Evolutionary conservation across 2,888 invertebrate species (phyloP).

Genomic region (Rugalucina vietnamica): DNA sequence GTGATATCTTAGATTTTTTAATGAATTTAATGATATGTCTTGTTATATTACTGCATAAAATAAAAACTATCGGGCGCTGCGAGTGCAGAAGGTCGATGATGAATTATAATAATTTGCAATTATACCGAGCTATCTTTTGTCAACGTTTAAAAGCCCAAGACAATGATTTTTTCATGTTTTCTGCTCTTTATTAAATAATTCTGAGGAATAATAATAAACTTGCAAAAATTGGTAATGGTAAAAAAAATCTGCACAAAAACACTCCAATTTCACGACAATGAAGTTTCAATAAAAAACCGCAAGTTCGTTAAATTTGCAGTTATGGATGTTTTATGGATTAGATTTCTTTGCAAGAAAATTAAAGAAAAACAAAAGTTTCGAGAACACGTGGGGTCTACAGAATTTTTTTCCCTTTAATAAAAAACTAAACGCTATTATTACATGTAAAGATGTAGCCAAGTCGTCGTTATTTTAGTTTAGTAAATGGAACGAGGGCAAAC

Average conservation of each 20-base stretch:
- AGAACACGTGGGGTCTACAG: too few relatives aligned
- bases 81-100: background rate
- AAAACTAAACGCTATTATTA: too few relatives aligned
- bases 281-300: background rate
- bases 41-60: background rate
- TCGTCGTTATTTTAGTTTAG: too few relatives aligned
- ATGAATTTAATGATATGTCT: background rate
- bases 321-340: too few relatives aligned
- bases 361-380: too few relatives aligned
- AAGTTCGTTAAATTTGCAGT: background rate
- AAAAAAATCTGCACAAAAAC: background rate
- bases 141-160: background rate
- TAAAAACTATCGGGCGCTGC: background rate
- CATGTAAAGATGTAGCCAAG: too few relatives aligned
- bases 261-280: background rate
- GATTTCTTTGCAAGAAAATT: too few relatives aligned
- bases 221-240: background rate
- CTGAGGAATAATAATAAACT: background rate
- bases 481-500: too few relatives aligned
- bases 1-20: background rate
- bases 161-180: background rate
- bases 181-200: background rate
- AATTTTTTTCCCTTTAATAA: too few relatives aligned
- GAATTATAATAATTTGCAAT: too few relatives aligned
- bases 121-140: background rate